These are phyloP conservation scores for Hoplias malabaricus DNA, from an alignment of 2,113 vertebrate genomes.

Conservation along the genomic window DNA sequence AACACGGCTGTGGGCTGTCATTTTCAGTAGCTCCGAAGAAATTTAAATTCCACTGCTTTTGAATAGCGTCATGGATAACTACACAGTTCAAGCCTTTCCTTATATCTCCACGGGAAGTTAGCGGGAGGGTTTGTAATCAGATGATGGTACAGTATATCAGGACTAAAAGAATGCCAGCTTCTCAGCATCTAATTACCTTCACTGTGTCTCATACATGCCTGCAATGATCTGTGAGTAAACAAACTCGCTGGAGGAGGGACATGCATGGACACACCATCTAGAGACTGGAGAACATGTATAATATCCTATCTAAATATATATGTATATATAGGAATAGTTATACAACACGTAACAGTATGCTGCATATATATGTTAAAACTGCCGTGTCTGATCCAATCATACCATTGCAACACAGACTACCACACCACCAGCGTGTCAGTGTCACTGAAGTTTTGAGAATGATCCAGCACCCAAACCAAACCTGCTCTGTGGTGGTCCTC, in stretches of 20 bases:
- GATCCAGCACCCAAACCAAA: no score
- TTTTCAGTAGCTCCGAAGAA: background rate
- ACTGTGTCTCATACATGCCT: background rate
- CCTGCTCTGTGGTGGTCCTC: no score
- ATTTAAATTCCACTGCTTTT: background rate
- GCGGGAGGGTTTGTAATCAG: background rate
- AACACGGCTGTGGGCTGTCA: slow-evolving; percentile 31
- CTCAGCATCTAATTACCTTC: background rate
- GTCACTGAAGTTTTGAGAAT: no score
- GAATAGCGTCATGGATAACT: background rate
- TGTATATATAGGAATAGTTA: no score
- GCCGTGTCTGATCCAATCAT: no score
- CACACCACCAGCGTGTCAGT: no score
- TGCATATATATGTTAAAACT: no score
- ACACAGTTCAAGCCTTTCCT: background rate
- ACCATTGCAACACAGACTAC: no score
- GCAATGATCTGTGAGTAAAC: slow-evolving; percentile 23
- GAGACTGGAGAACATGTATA: no score
- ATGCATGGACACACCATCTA: background rate
- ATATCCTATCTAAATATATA: no score
- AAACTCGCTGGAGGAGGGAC: slow-evolving; percentile 7
- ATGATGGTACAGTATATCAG: background rate
- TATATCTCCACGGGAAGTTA: background rate
- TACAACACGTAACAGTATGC: no score
- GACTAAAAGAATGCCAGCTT: background rate